Conservation (phyloP, 2,113 vertebrate genomes). For the Heloderma charlesbogerti region DNA sequence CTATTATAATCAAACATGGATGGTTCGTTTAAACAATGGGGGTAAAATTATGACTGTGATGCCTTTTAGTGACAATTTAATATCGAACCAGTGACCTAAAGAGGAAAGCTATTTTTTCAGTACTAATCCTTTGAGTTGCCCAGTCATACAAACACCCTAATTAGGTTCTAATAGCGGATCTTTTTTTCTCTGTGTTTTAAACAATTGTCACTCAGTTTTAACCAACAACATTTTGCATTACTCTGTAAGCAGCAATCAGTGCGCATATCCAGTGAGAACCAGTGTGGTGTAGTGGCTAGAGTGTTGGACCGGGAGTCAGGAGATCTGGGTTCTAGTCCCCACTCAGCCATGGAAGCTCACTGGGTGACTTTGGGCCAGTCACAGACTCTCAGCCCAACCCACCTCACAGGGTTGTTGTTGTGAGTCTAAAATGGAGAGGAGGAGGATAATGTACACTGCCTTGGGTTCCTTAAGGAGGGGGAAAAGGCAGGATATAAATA, state of each 20-base stretch:
- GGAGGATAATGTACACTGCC: too few species aligned
- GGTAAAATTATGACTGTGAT: background rate
- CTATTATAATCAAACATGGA: background rate
- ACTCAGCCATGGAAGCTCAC: too few species aligned
- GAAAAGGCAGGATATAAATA: too few species aligned
- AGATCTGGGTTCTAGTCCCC: too few species aligned
- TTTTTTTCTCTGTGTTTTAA: background rate
- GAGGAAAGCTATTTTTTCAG: background rate
- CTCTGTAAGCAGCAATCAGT: background rate
- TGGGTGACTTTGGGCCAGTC: too few species aligned
- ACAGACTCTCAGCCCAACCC: too few species aligned
- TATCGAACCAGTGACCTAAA: slow-evolving; percentile 5
- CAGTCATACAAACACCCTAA: background rate
- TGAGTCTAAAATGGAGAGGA: too few species aligned
- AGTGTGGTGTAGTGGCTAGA: too few species aligned
- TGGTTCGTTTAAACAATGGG: background rate
- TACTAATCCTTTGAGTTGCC: background rate
- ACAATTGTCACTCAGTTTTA: background rate
- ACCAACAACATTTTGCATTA: background rate
- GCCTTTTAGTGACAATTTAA: background rate
- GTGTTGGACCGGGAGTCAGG: too few species aligned
- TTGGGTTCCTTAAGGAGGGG: too few species aligned
- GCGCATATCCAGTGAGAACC: too few species aligned
- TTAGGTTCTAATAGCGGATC: background rate
- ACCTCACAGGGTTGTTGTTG: too few species aligned